Base-by-base conservation (phyloP, 1,140 invertebrate species). In the Drosophila biarmipes region DNA sequence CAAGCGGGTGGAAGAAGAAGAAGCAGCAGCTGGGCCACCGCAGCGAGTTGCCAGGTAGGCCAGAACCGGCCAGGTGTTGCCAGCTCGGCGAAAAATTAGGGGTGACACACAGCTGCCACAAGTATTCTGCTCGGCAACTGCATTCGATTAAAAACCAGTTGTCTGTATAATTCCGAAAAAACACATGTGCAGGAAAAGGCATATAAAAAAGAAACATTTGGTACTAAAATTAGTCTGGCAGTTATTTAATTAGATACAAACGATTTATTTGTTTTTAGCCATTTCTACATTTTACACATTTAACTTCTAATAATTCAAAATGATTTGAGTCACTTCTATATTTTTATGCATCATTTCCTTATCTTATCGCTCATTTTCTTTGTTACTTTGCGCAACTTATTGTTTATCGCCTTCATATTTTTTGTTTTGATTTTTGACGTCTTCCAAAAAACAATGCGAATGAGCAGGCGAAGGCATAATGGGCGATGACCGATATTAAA, bases 401-500 rank as follows among this genome's bases (percentile, higher is more conserved):
- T 35, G 43, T 15, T 64, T 4, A 51, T 35, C 29, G 21, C 11
- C 38, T 61, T 76, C 17, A 64, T 46, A 51, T 59, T 46, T 19
- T 59, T 31, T 51, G 45, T 35, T 46, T 42, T 55, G 38, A 12
- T 31, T 54, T 55, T 55, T 34, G 54, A 43, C 17, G 52, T 31
- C 17, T 35, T 15, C 15, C 40, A 49, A 57, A 35, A 49, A 76
- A 76, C 37, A 77, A 77, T 76, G 73, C 73, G 73, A 76, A 76
- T 76, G 73, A 61, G 40, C 53, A 31, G 35, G 11, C 29, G 29
- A 59, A 40, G 49, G 38, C 55, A 76, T 61, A 77, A 68, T 43
- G 24, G 43, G 38, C 63, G 51, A 77, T 76, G 73, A 76, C 73
- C 63, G 64, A 71, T 71, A 69, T 69, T 56, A 37, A 69, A 69